These are phyloP conservation scores for Sarcophaga subvicina DNA, from an alignment of 2,888 invertebrate species.

Conservation along the genomic window DNA sequence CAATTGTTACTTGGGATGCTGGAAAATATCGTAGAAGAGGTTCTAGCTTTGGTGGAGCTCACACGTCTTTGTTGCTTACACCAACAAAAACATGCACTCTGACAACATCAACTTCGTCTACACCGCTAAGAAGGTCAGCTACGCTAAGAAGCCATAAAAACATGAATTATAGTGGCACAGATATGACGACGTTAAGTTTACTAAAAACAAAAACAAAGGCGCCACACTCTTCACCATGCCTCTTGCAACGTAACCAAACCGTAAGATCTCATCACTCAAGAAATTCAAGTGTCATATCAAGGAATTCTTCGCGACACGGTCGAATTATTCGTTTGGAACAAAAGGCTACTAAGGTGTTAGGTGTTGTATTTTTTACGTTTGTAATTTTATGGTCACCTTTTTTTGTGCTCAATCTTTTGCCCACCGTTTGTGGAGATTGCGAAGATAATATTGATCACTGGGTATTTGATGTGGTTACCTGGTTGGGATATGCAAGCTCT, in stretches of 20 bases:
- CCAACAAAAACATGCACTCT: slow-evolving; percentile 78
- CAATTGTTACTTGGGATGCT: slow-evolving; percentile 89
- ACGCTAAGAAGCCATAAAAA: slow-evolving; percentile 84
- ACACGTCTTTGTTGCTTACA: slow-evolving; percentile 85
- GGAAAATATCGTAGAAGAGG: slow-evolving; percentile 85
- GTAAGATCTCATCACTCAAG: slow-evolving; percentile 89
- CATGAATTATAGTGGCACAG: slow-evolving; percentile 74
- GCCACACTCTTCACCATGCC: slow-evolving; percentile 84
- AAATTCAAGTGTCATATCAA: slow-evolving; percentile 91
- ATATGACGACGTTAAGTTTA: slow-evolving; percentile 37
- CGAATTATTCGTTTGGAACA: slow-evolving; percentile 94
- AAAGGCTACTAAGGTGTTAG: slow-evolving; percentile 97
- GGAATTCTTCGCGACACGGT: slow-evolving; percentile 91
- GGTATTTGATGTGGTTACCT: slow-evolving; percentile 93
- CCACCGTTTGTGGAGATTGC: slow-evolving; percentile 91
- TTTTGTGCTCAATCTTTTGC: slow-evolving; percentile 93
- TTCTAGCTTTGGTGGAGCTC: slow-evolving; percentile 88
- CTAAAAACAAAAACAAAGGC: slow-evolving; percentile 81
- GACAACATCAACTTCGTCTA: slow-evolving; percentile 73
- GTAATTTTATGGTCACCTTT: slow-evolving; percentile 98
- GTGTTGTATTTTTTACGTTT: slow-evolving; percentile 97
- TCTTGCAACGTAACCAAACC: slow-evolving; percentile 83
- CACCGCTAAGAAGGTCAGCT: slow-evolving; percentile 84
- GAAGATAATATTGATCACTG: slow-evolving; percentile 89
- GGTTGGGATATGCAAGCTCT: slow-evolving; percentile 96